Conservation (phyloP, 2,113 vertebrate species). For the Formicarius rufipectus region DNA sequence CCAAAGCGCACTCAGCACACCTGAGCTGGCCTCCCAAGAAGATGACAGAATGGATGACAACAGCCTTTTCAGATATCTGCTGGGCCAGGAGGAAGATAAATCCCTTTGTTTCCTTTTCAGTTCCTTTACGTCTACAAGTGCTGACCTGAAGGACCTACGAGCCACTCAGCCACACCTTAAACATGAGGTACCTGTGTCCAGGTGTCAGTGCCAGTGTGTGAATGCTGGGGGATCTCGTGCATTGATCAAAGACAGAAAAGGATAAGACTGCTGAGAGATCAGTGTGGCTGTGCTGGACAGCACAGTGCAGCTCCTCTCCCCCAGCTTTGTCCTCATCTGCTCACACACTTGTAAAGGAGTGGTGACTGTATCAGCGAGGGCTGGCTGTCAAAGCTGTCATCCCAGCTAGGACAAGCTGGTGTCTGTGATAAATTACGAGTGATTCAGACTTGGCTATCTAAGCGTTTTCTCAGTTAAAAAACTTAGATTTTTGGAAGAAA, state of each 20-base stretch:
- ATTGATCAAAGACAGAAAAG: background rate
- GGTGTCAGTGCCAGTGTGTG: background rate
- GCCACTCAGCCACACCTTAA: background rate
- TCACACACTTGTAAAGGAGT: background rate
- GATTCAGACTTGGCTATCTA: background rate
- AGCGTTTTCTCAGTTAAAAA: background rate
- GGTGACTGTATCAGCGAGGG: background rate
- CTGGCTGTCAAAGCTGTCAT: background rate
- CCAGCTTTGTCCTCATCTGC: background rate
- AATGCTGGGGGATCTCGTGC: background rate
- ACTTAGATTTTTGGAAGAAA: background rate
- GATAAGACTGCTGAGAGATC: background rate
- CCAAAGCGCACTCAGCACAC: background rate
- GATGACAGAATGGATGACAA: background rate
- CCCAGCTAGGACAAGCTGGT: background rate
- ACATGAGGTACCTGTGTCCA: fast-evolving
- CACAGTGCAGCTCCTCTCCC: background rate
- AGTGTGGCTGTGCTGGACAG: background rate
- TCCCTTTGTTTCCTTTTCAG: background rate
- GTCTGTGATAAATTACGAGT: background rate
- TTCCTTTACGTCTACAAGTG: background rate
- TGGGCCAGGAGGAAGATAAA: background rate
- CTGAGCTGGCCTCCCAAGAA: background rate
- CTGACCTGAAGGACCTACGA: background rate
- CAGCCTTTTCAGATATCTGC: background rate